These are phyloP conservation scores for Pentalonia nigronervosa DNA, from an alignment of 1,140 invertebrate genomes.

Conservation along the genomic window DNA sequence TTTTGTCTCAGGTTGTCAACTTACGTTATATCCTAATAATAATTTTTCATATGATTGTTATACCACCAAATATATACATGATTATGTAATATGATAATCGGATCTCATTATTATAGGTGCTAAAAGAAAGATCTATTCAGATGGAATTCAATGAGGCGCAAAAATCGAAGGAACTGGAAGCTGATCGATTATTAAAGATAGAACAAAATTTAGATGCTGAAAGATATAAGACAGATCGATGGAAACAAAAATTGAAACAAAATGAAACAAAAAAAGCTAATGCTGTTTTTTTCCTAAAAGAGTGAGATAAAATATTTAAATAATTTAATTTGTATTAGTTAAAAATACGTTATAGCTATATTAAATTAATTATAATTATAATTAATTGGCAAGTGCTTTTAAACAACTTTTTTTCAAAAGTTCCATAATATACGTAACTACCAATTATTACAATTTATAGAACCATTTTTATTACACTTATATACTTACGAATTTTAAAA, in stretches of 20 bases:
- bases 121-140: constrained; percentile 15
- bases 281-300: not conserved
- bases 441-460: too few species aligned
- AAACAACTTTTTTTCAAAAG: too few species aligned
- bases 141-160: not conserved
- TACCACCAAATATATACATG: too few species aligned
- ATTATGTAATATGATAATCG: not conserved
- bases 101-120: not conserved
- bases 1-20: not conserved
- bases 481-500: too few species aligned
- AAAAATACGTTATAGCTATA: too few species aligned
- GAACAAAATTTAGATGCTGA: constrained; percentile 11
- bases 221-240: not conserved
- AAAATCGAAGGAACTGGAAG: not conserved
- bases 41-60: not conserved
- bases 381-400: too few species aligned
- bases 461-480: too few species aligned
- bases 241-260: constrained; percentile 28
- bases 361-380: too few species aligned
- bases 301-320: not conserved
- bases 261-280: not conserved
- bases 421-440: too few species aligned
- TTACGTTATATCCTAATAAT: not conserved
- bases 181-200: not conserved
- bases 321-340: not conserved